Evolutionary conservation across 1,140 invertebrate species (phyloP).

Genomic region (Amphibalanus amphitrite): DNA sequence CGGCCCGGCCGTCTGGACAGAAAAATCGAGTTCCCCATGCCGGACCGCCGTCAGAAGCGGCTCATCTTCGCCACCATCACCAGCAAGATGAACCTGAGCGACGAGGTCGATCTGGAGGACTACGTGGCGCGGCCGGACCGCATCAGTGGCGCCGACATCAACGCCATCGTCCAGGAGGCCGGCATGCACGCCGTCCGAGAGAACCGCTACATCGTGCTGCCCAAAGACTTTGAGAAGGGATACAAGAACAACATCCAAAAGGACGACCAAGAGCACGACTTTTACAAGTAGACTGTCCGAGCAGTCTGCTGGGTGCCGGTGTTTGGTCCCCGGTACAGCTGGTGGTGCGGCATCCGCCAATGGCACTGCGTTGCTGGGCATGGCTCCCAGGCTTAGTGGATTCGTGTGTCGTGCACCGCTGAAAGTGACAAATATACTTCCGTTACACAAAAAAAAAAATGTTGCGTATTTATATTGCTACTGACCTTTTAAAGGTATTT

Average conservation of each 20-base stretch:
- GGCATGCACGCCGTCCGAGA: conserved; percentile 93
- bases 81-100: conserved; percentile 96
- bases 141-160: conserved; percentile 98
- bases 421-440: no score
- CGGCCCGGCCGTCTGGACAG: conserved; percentile 92
- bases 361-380: no score
- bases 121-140: conserved; percentile 95
- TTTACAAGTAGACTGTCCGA: conserved; percentile 66
- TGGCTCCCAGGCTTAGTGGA: no score
- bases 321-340: no score
- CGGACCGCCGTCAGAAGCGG: conserved; percentile 93
- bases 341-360: no score
- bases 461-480: no score
- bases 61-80: conserved; percentile 97
- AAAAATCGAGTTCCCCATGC: conserved; percentile 97
- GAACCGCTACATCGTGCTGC: conserved; percentile 94
- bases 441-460: no score
- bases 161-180: conserved; percentile 97
- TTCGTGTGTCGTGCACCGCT: no score
- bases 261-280: conserved; percentile 97
- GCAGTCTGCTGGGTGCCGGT: no score
- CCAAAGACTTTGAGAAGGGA: conserved; percentile 98
- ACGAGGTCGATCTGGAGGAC: conserved; percentile 98
- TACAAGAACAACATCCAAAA: conserved; percentile 99
- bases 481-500: no score